These are phyloP conservation scores for Dromococcyx pavoninus DNA, from an alignment of 2,797 vertebrate species.

Conservation along the genomic window DNA sequence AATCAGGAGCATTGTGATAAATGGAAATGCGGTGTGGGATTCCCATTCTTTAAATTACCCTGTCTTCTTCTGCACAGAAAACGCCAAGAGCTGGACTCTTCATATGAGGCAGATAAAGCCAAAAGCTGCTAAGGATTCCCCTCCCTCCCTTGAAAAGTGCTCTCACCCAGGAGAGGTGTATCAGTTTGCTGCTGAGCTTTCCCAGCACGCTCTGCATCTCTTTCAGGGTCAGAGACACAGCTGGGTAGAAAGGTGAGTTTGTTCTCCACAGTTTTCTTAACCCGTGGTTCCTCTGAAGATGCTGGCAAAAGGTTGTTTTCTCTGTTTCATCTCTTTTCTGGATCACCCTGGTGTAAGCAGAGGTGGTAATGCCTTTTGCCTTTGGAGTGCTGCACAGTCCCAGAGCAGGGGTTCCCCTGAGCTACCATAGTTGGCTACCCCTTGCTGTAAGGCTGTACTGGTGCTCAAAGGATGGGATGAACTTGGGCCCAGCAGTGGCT, in stretches of 20 bases:
- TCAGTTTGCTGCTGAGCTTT: neutral
- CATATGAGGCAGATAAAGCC: neutral
- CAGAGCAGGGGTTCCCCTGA: neutral
- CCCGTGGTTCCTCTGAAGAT: neutral
- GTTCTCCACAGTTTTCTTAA: neutral
- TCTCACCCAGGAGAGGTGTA: neutral
- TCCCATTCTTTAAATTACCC: neutral
- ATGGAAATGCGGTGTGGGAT: neutral
- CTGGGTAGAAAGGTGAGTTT: neutral
- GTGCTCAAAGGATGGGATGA: neutral
- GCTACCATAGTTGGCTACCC: fast-evolving
- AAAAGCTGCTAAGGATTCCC: neutral
- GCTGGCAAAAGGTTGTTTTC: neutral
- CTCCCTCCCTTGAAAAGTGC: neutral
- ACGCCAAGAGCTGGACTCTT: neutral
- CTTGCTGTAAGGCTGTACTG: fast-evolving
- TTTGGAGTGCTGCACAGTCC: neutral
- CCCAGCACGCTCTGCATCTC: neutral
- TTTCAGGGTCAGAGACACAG: neutral
- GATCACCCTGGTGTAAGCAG: neutral
- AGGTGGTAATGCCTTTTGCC: neutral
- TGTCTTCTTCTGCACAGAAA: neutral
- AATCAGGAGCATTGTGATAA: neutral
- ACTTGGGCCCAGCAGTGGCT: neutral
- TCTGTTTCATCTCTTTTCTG: neutral